These are phyloP conservation scores for Scaptomyza caliginosa DNA, from an alignment of 2,888 invertebrate genomes.

Conservation along the genomic window DNA sequence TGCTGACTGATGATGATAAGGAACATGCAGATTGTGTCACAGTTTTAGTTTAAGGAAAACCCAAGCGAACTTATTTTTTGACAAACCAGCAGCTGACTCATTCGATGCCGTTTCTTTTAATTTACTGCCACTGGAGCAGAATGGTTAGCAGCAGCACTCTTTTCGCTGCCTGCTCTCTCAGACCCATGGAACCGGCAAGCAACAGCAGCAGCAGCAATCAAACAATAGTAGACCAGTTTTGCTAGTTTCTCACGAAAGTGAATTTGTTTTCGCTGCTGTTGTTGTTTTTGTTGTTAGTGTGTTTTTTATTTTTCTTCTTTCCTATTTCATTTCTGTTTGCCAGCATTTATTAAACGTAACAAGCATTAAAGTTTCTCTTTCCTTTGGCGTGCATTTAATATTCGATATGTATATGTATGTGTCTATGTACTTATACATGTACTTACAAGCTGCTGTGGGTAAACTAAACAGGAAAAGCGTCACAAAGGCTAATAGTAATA, in stretches of 20 bases:
- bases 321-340: conserved; percentile 4
- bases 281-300: conserved; percentile 18
- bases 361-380: conserved; percentile 68
- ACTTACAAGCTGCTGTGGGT: conserved; percentile 51
- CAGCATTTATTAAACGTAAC: conserved; percentile 54
- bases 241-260: conserved; percentile 80
- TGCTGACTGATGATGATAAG: not conserved
- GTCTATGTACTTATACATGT: not conserved
- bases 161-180: conserved; percentile 13
- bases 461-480: conserved; percentile 57
- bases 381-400: conserved; percentile 34
- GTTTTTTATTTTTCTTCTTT: too few species aligned
- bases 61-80: conserved; percentile 40
- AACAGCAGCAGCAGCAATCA: conserved; percentile 22
- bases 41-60: not conserved
- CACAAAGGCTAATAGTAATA: conserved; percentile 35
- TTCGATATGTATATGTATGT: not conserved
- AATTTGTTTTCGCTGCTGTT: conserved; percentile 66
- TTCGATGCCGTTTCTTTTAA: conserved; percentile 28
- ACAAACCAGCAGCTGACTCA: conserved; percentile 54
- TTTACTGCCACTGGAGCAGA: conserved; percentile 38
- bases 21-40: too few species aligned
- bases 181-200: conserved; percentile 23
- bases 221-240: conserved; percentile 72
- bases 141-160: conserved; percentile 3